These are phyloP conservation scores for Metalampra italica DNA, from an alignment of 2,888 invertebrate species.

Conservation along the genomic window DNA sequence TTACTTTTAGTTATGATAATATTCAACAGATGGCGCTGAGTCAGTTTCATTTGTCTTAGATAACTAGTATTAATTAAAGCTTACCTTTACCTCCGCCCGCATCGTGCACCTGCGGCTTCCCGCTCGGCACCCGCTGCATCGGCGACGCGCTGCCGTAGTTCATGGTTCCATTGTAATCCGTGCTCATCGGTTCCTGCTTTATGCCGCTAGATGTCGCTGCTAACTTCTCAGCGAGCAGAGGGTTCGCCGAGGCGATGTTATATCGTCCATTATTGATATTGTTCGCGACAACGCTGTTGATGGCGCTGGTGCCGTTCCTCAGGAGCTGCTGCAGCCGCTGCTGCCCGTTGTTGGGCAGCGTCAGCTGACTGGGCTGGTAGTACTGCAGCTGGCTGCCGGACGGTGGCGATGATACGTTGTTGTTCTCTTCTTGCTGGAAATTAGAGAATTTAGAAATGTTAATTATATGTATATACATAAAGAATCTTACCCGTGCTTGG, in stretches of 20 bases:
- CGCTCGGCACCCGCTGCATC: constrained; percentile 74
- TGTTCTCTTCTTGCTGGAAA: constrained; percentile 77
- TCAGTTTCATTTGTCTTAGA: too few species aligned
- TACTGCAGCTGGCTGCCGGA: constrained; percentile 66
- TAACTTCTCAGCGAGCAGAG: constrained; percentile 89
- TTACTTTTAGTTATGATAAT: background rate
- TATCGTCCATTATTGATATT: constrained; percentile 80
- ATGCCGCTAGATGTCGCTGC: constrained; percentile 85
- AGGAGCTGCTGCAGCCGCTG: constrained; percentile 67
- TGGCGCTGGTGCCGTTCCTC: constrained; percentile 67
- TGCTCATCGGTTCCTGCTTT: constrained; percentile 74
- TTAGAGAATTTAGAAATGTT: constrained; percentile 6
- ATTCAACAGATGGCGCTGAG: background rate
- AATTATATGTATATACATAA: background rate
- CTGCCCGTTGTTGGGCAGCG: constrained; percentile 62
- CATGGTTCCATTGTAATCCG: constrained; percentile 72
- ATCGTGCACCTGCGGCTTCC: constrained; percentile 73
- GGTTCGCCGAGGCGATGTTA: constrained; percentile 92
- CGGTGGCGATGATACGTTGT: constrained; percentile 68
- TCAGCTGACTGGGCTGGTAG: constrained; percentile 62
- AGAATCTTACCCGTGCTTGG: too few species aligned
- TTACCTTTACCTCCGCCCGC: constrained; percentile 78
- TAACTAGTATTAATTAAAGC: constrained; percentile 27
- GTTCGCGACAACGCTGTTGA: constrained; percentile 65
- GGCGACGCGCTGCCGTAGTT: constrained; percentile 72